phyloP scores from a whole-genome alignment of 2,888 invertebrate genomes.

The Bellardia pandia region DNA sequence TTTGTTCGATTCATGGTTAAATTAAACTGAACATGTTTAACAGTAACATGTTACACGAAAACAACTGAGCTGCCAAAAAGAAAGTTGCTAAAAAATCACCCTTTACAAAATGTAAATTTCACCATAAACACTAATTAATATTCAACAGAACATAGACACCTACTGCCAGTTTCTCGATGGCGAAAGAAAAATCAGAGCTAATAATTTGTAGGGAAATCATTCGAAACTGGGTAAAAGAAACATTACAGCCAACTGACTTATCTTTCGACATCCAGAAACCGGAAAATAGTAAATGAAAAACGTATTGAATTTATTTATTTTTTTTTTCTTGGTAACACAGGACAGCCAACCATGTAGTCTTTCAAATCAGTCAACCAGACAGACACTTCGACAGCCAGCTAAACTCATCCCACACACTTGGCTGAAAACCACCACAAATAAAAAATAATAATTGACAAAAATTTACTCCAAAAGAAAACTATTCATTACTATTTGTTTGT shows the following conservation, averaged over 20 bases:
- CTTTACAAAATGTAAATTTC: no score
- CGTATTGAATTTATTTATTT: conserved; percentile 44
- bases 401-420: conserved; percentile 59
- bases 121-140: no score
- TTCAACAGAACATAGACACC: not conserved
- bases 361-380: not conserved
- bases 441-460: conserved; percentile 16
- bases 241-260: no score
- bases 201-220: no score
- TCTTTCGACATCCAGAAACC: no score
- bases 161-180: not conserved
- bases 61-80: no score
- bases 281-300: not conserved
- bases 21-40: no score
- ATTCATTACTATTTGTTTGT: not conserved
- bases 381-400: conserved; percentile 6
- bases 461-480: conserved; percentile 24
- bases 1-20: no score
- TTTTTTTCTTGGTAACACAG: conserved; percentile 19
- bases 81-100: no score
- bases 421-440: conserved; percentile 15
- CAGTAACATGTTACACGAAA: no score
- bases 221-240: no score
- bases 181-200: no score
- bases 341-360: conserved; percentile 12